Base-by-base conservation (phyloP, 2,888 invertebrate species). In the Tiliacea citrago region DNA sequence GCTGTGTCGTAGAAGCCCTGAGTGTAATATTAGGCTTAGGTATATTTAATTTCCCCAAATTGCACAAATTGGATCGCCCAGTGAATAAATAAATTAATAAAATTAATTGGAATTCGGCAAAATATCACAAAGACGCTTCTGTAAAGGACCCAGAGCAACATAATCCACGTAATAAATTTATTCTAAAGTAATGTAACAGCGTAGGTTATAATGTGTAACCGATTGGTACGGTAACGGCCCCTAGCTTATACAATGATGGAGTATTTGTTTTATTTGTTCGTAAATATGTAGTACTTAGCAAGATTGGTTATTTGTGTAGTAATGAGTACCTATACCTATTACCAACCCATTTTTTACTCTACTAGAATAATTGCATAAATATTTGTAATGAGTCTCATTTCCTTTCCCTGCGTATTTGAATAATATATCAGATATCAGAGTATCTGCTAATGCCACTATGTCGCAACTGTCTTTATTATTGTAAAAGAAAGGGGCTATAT, bases 101-200 rank as follows among this genome's bases (percentile, higher is more conserved):
- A 5, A 21, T 51, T 70, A 45, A 60, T 42, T 55, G 42, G 18
- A 67, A 55, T 55, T 42, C 58, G 63, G 87, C 79, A 79, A 83
- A 76, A 77, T 86, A 87, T 83, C 86, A 85, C 86, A 82, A 85
- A 87, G 87, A 84, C 77, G 82, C 81, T 69, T 62, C 68, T 55
- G 63, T 62, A 39, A 77, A 69, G 51, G 69, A 63, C 71, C 68
- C 76, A 75, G 80, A 74, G 73, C 77, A 71, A 87, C 86, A 81
- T 68, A 75, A 83, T 78, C 81, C 79, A 84, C 68, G 71, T 72
- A 72, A 81, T 73, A 79, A 65, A 79, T 68, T 45, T 67, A 74
- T 87, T 86, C 70, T 85, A 77, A 87, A 82, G 66, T 86, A 77
- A 79, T 55, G 57, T 79, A 75, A 67, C 67, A 58, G 74, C 63